Evolutionary conservation across 2,113 vertebrate species (phyloP), one percentile per base, ranked within the genome.

Genomic region (Plotosus lineatus): DNA sequence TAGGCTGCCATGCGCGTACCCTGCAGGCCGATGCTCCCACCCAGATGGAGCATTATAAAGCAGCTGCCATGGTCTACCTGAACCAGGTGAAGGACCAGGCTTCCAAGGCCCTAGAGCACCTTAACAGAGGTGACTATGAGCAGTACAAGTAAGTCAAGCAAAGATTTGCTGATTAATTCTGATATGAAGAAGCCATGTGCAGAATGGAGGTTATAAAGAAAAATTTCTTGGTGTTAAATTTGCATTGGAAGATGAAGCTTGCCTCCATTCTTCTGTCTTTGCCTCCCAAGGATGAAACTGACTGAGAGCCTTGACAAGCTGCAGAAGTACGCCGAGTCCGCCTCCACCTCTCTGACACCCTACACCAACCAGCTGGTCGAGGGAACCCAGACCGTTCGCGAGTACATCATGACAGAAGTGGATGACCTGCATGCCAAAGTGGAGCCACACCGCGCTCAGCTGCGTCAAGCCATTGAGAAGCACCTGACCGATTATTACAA

Each of bases 91-190:
- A 91, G 84, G 83, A 75, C 28, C 87, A 86, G 0, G 90, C 93
- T 80, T 87, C 91, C 88, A 92, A 92, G 44, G 83, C 90, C 0
- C 85, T 94, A 75, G 92, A 89, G 0, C 82, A 93, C 21, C 79
- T 94, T 63, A 94, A 95, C 33, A 88, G 92, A 44, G 84, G 86
- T 0, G 92, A 95, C 28, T 79, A 94, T 75, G 90, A 94, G 79
- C 87, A 94, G 85, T 88, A 95, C 85, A 92, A 91, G 95, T 95
- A 91, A 92, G 0, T n/a, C 0, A 42, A 2, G n/a, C n/a, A n/a
- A n/a, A n/a, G n/a, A n/a, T n/a, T n/a, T n/a, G 21, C 21, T 53
- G 17, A 53, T 53, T 53, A 53, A 11, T 46, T 74, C 6, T 2
- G 11, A 28, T 71, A 8, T n/a, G 6, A 75, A 26, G 46, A 8